Evolutionary conservation across 1,140 invertebrate genomes (phyloP).

Genomic region (Araneus ventricosus): DNA sequence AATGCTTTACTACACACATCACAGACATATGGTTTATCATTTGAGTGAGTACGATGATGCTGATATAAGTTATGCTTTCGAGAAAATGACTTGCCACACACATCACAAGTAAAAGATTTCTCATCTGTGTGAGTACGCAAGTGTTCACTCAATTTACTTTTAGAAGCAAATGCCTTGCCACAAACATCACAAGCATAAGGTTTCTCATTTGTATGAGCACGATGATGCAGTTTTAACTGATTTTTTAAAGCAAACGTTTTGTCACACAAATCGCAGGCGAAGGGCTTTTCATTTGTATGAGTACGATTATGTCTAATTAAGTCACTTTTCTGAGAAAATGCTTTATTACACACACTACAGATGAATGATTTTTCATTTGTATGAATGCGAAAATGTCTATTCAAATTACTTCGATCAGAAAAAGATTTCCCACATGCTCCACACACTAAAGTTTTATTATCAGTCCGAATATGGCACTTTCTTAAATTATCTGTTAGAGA

Average conservation of each 20-base stretch:
- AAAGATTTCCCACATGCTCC: too few species aligned
- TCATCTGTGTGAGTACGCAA: conserved; percentile 5
- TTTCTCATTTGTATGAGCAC: conserved; percentile 14
- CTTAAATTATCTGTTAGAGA: too few species aligned
- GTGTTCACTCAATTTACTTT: background rate
- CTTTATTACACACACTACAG: background rate
- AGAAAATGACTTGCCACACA: background rate
- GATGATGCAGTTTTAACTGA: background rate
- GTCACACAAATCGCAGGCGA: background rate
- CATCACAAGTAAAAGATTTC: background rate
- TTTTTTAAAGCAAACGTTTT: background rate
- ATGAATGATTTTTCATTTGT: too few species aligned
- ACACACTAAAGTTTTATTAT: too few species aligned
- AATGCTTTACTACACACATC: too few species aligned
- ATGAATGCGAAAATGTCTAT: too few species aligned
- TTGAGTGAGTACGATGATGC: background rate
- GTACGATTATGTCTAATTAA: background rate
- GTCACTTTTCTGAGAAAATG: background rate
- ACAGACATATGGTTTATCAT: too few species aligned
- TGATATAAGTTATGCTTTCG: background rate
- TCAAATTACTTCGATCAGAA: too few species aligned
- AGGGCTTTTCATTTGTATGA: background rate
- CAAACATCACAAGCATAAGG: background rate
- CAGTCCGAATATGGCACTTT: too few species aligned
- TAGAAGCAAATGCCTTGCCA: background rate